Conservation (phyloP, 2,113 vertebrate genomes). For the Protobothrops flavoviridis region DNA sequence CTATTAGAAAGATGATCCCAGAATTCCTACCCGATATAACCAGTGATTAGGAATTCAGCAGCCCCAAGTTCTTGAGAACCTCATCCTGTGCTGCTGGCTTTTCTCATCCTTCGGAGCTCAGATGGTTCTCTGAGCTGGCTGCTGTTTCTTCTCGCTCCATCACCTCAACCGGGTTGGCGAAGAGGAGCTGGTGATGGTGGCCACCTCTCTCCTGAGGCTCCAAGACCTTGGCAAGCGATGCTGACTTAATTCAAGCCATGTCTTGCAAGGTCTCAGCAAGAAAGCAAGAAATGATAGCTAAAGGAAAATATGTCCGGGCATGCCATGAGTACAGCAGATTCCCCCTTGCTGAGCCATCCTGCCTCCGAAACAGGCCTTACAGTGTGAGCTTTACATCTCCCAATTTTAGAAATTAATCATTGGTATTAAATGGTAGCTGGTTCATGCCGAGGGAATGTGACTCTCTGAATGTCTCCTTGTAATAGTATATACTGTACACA, state of each 20-base stretch:
- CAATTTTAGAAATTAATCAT: neutral
- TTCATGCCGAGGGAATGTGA: neutral
- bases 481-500: conserved; percentile 31
- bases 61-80: neutral
- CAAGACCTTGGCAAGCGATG: neutral
- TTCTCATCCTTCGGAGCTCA: neutral
- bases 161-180: neutral
- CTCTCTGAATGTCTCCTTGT: conserved; percentile 27
- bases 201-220: neutral
- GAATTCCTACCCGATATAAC: neutral
- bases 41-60: neutral
- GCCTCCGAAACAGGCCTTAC: neutral
- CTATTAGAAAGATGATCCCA: neutral
- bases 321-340: neutral
- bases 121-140: neutral
- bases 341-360: neutral
- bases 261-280: neutral
- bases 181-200: neutral
- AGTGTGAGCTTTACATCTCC: neutral
- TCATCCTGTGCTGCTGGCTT: neutral
- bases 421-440: conserved; percentile 10
- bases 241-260: neutral
- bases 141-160: neutral
- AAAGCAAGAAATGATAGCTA: neutral
- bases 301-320: neutral